Conservation (phyloP, 2,888 invertebrate species). For the Aelia acuminata region DNA sequence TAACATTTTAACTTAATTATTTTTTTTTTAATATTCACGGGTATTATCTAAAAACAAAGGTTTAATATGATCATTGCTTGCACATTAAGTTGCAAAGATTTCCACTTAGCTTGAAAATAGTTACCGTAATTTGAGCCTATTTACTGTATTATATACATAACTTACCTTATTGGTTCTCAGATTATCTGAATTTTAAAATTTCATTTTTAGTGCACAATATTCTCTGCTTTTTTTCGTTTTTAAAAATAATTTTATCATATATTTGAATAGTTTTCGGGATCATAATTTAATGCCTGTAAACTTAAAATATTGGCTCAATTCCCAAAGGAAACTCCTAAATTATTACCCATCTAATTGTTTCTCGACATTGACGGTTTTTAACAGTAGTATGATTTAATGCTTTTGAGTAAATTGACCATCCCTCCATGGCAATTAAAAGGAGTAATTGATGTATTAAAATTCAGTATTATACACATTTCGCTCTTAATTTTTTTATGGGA, state of each 20-base stretch:
- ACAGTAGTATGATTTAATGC: not conserved
- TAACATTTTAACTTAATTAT: not conserved
- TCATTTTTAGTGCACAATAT: not conserved
- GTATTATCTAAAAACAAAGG: not conserved
- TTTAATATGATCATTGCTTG: not conserved
- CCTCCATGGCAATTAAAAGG: not conserved
- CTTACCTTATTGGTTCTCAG: not conserved
- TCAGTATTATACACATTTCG: conserved; percentile 8
- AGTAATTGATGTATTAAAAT: not conserved
- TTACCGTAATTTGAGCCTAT: not conserved
- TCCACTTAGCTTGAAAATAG: not conserved
- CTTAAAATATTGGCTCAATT: not conserved
- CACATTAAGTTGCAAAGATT: not conserved
- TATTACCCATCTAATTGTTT: not conserved
- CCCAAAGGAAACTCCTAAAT: not conserved
- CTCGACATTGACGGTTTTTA: not conserved
- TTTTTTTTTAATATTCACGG: not conserved
- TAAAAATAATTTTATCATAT: not conserved
- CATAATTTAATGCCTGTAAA: not conserved
- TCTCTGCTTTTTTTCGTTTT: not conserved
- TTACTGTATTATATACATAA: not conserved
- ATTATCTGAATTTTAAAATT: not conserved
- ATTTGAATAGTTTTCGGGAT: not conserved
- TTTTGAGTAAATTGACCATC: not conserved
- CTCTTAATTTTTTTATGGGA: not conserved